phyloP scores from a whole-genome alignment of 2,113 vertebrate genomes.

The Propithecus coquereli region DNA sequence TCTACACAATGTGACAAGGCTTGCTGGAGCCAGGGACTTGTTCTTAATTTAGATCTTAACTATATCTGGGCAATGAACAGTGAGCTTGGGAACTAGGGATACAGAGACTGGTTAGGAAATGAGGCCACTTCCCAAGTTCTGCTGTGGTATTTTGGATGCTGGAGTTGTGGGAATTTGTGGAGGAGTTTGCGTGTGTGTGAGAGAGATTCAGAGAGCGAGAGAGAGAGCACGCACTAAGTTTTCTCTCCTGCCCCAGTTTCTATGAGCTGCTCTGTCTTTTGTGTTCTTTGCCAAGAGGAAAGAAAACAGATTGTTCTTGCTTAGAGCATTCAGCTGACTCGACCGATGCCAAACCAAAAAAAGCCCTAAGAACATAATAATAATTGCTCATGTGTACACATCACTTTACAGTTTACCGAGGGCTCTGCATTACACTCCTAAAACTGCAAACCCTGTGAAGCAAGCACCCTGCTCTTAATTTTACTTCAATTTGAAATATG shows the following conservation, averaged over 20 bases:
- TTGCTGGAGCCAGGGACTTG: background rate
- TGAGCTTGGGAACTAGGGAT: background rate
- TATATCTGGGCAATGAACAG: slow-evolving; percentile 33
- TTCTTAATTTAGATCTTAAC: slow-evolving; percentile 62
- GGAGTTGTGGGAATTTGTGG: slow-evolving; percentile 31
- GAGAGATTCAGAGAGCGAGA: background rate
- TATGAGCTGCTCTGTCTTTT: slow-evolving; percentile 73
- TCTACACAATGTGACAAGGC: background rate
- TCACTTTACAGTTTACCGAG: slow-evolving; percentile 68
- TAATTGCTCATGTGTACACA: slow-evolving; percentile 67
- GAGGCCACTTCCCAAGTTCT: slow-evolving; percentile 42
- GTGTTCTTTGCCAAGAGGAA: slow-evolving; percentile 77
- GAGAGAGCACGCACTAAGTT: slow-evolving; percentile 10
- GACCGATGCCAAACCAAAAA: slow-evolving; percentile 68
- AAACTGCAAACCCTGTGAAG: slow-evolving; percentile 28
- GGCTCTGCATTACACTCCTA: background rate
- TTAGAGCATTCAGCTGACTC: slow-evolving; percentile 74
- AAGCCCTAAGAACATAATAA: slow-evolving; percentile 61
- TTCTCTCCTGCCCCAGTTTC: slow-evolving; percentile 77
- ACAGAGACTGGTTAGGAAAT: slow-evolving; percentile 10
- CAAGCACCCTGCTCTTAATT: slow-evolving; percentile 30
- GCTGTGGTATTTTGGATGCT: slow-evolving; percentile 18
- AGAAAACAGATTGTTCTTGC: slow-evolving; percentile 79
- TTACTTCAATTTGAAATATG: slow-evolving; percentile 13
- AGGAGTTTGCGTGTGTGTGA: background rate